Evolutionary conservation across 2,888 invertebrate genomes (phyloP).

Genomic region (Polyommatus icarus): DNA sequence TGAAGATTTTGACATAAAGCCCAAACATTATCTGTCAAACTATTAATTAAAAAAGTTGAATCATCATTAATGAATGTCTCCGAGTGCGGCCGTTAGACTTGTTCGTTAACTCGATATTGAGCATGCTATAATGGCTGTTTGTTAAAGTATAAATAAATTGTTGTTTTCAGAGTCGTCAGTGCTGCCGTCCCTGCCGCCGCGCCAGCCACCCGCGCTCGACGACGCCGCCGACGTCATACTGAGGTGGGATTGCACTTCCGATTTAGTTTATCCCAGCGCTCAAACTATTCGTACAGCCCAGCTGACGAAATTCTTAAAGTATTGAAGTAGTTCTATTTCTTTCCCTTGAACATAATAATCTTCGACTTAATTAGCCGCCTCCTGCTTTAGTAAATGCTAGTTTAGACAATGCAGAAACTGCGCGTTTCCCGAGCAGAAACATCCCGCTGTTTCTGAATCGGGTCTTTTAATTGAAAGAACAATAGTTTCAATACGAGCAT

Average conservation of each 20-base stretch:
- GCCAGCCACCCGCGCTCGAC: slow-evolving; percentile 57
- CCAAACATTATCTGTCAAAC: too few species aligned
- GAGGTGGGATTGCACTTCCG: slow-evolving; percentile 49
- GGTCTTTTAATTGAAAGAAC: too few species aligned
- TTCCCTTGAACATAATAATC: neutral
- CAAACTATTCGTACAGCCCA: neutral
- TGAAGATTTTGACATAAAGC: too few species aligned
- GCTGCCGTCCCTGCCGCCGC: slow-evolving; percentile 67
- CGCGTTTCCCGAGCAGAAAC: too few species aligned
- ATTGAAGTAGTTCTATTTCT: too few species aligned
- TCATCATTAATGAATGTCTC: too few species aligned
- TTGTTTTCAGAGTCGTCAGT: slow-evolving; percentile 61
- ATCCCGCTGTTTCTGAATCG: too few species aligned
- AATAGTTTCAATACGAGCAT: too few species aligned
- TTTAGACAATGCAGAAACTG: neutral
- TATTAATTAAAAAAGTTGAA: too few species aligned
- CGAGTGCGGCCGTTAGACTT: too few species aligned
- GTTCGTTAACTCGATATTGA: too few species aligned
- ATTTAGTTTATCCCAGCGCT: neutral
- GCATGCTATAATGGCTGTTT: too few species aligned
- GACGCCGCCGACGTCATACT: slow-evolving; percentile 59
- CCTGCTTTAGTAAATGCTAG: neutral
- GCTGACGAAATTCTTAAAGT: neutral
- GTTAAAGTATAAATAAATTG: neutral
- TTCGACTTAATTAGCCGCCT: neutral